Evolutionary conservation across 2,797 vertebrate species (phyloP).

Genomic region (Psittacula echo): DNA sequence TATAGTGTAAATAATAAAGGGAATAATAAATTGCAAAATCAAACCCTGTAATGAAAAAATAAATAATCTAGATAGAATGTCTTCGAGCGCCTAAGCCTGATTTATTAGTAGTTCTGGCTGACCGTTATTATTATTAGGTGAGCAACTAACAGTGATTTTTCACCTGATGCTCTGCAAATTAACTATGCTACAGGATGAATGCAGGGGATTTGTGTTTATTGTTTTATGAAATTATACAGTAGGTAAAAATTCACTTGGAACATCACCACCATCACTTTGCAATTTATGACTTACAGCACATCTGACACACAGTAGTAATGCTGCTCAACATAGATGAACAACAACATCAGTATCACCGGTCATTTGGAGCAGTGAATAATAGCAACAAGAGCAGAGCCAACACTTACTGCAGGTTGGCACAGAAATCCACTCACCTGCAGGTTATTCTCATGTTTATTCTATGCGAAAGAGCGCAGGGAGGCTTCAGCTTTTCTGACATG

Average conservation of each 20-base stretch:
- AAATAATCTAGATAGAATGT: conserved; percentile 60
- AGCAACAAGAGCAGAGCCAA: conserved; percentile 14
- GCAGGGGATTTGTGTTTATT: conserved; percentile 59
- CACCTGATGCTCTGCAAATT: conserved; percentile 58
- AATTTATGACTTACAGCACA: conserved; percentile 19
- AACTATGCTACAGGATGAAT: conserved; percentile 28
- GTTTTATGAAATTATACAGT: conserved; percentile 62
- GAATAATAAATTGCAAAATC: conserved; percentile 59
- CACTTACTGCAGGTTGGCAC: not conserved
- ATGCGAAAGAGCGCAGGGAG: not conserved
- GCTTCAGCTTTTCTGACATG: not conserved
- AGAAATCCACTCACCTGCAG: conserved; percentile 27
- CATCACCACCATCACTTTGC: conserved; percentile 16
- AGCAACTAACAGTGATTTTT: conserved; percentile 56
- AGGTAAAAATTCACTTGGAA: conserved; percentile 57
- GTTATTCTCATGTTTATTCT: conserved; percentile 54
- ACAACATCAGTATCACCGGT: conserved; percentile 44
- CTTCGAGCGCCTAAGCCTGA: conserved; percentile 27
- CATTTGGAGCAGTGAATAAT: conserved; percentile 33
- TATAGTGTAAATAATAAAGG: conserved; percentile 43
- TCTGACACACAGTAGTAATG: conserved; percentile 15
- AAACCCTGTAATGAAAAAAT: conserved; percentile 63
- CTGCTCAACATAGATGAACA: conserved; percentile 61
- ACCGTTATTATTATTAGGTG: conserved; percentile 59
- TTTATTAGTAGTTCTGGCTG: conserved; percentile 53